Percentiles rank a stretch among this genome's conserved stretches.
Conservation (phyloP, 92 coral and sea anemone species). For the Blastomussa wellsi region DNA sequence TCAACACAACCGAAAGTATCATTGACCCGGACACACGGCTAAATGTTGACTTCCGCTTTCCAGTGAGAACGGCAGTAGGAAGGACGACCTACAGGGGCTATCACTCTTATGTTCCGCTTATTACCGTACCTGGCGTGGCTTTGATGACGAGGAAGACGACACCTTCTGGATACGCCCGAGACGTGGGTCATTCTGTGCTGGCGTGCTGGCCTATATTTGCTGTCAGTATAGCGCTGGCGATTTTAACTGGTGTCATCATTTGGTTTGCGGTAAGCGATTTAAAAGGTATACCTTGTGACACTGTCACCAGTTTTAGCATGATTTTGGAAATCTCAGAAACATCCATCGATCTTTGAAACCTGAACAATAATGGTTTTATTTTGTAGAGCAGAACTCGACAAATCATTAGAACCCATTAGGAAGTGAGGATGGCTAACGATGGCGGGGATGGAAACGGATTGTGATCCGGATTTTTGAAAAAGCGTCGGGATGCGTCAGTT, state of each 20-base stretch:
- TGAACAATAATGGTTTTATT: too few species aligned
- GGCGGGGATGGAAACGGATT: too few species aligned
- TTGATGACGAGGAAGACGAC: slow-evolving; percentile 62
- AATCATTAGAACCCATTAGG: too few species aligned
- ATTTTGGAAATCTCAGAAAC: too few species aligned
- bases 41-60: slow-evolving; percentile 33
- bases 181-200: slow-evolving; percentile 54
- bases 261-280: slow-evolving; percentile 71
- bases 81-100: slow-evolving; percentile 33
- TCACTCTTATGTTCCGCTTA: slow-evolving; percentile 57
- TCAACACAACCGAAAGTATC: slow-evolving; percentile 19
- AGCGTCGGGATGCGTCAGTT: too few species aligned
- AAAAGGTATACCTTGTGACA: too few species aligned
- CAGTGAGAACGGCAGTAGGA: slow-evolving; percentile 31
- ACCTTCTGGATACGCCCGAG: slow-evolving; percentile 57
- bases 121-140: slow-evolving; percentile 82
- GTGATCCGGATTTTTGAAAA: too few species aligned
- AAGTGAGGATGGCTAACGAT: too few species aligned
- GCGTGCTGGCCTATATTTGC: slow-evolving; percentile 75
- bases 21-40: slow-evolving; percentile 1
- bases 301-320: too few species aligned
- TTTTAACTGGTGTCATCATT: slow-evolving; percentile 57
- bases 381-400: too few species aligned
- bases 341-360: too few species aligned
- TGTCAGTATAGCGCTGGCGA: slow-evolving; percentile 55